These are phyloP conservation scores for Lochmaea crataegi DNA, from an alignment of 2,888 invertebrate species.

Conservation along the genomic window DNA sequence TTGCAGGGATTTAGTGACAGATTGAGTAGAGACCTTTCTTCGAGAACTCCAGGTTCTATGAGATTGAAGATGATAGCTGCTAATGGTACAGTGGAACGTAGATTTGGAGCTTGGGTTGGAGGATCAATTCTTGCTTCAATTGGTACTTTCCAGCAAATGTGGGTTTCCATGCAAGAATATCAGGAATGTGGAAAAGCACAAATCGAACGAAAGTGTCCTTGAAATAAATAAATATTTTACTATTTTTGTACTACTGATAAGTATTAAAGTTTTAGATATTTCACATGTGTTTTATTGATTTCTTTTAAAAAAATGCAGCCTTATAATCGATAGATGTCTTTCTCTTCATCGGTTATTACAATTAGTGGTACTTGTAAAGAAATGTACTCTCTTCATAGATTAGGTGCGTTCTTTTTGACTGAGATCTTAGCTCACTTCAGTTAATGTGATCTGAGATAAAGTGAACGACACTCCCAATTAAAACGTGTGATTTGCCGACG, in stretches of 20 bases:
- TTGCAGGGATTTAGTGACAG: conserved; percentile 92
- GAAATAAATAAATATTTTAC: conserved; percentile 53
- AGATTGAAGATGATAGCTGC: conserved; percentile 93
- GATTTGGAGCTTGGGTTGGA: conserved; percentile 98
- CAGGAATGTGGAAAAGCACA: conserved; percentile 97
- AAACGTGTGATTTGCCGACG: too few species aligned
- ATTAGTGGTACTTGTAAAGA: too few species aligned
- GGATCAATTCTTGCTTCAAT: conserved; percentile 98
- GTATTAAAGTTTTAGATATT: conserved; percentile 7
- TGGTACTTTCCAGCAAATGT: conserved; percentile 99
- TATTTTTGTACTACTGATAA: conserved; percentile 4
- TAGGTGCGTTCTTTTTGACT: too few species aligned
- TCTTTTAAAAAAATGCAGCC: too few species aligned
- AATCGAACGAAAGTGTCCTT: conserved; percentile 95
- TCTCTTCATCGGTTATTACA: too few species aligned
- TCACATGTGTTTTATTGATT: background rate
- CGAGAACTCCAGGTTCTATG: conserved; percentile 92
- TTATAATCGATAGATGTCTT: too few species aligned
- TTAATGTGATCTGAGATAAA: too few species aligned
- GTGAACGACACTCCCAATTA: too few species aligned
- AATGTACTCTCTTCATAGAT: too few species aligned
- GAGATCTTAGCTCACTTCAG: too few species aligned
- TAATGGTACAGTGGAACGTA: conserved; percentile 88
- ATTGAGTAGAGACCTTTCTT: conserved; percentile 85
- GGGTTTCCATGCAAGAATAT: conserved; percentile 99